Percentiles rank a stretch among this genome's conserved stretches.
These are phyloP conservation scores for Melanotaenia nigrans DNA, from an alignment of 2,797 vertebrate species.

Conservation along the genomic window DNA sequence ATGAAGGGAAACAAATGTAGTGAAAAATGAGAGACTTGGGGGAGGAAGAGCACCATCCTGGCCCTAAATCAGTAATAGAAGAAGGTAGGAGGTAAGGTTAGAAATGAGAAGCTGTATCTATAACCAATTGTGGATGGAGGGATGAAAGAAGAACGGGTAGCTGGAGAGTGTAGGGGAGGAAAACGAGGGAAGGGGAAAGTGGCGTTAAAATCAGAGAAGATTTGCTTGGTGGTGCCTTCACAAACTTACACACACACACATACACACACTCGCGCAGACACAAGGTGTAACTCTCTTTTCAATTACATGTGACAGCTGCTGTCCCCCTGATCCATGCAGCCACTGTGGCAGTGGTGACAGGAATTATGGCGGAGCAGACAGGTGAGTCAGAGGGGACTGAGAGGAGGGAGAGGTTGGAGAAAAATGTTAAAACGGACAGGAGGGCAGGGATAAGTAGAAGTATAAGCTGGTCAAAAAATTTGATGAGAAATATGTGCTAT, in stretches of 20 bases:
- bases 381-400: constrained; percentile 70
- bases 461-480: background rate
- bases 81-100: constrained; percentile 31
- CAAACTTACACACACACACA: constrained; percentile 39
- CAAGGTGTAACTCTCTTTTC: constrained; percentile 81
- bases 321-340: constrained; percentile 78
- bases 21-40: background rate
- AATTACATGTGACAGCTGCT: constrained; percentile 83
- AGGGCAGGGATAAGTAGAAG: constrained; percentile 30
- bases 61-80: constrained; percentile 24
- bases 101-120: constrained; percentile 25
- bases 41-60: constrained; percentile 6
- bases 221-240: constrained; percentile 65
- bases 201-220: constrained; percentile 72
- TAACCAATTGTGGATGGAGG: constrained; percentile 41
- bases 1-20: constrained; percentile 1
- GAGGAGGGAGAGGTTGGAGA: constrained; percentile 28
- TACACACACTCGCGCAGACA: constrained; percentile 39
- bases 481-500: background rate
- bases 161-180: constrained; percentile 18
- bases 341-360: constrained; percentile 72
- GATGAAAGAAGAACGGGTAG: constrained; percentile 40
- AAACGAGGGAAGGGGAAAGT: constrained; percentile 39
- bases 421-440: constrained; percentile 40
- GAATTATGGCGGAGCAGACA: constrained; percentile 78